Evolutionary conservation across 2,797 vertebrate species (phyloP), one percentile per base, ranked within the genome.

Genomic region (Cossypha heuglini): DNA sequence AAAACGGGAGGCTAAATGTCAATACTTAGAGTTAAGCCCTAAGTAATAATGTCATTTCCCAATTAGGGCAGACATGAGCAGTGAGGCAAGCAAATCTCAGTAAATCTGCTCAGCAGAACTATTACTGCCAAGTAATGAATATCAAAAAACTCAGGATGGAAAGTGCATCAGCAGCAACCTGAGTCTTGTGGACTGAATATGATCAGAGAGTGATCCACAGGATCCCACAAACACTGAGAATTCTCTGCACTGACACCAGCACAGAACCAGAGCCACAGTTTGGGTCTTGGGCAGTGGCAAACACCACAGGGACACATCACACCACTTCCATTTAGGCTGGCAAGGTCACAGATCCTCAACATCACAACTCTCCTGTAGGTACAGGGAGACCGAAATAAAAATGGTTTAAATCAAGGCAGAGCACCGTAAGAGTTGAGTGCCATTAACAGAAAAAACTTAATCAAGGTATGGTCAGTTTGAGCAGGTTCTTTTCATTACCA

Each of bases 271-370:
- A 33, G 2, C 1, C 2, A 25, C 6, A 3, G 6, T 11, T 9
- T 28, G 25, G 16, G 8, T 42, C 11, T 0, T 2, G 49, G 49
- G 15, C n/a, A 45, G 69, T 0, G 0, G 9, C 16, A 31, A 42
- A 14, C 28, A 59, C 28, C 14, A 42, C 20, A 48, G 42, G n/a
- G 0, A 20, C 28, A 71, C 11, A 62, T 15, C 73, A 40, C 54
- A 45, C 18, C 9, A 5, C 54, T 52, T 46, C 59, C 46, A 17
- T 8, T 9, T 5, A 10, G 62, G 25, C 33, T 68, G 48, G n/a
- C n/a, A 51, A 66, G 54, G 43, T 29, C 43, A 66, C 24, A 35
- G 3, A 54, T 31, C 33, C 40, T 64, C 28, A 37, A 9, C 7
- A 38, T 28, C 15, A 19, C 37, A 52, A 6, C 13, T 33, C 54